Conservation (phyloP, 2,113 vertebrate species). For the Eretmochelys imbricata region DNA sequence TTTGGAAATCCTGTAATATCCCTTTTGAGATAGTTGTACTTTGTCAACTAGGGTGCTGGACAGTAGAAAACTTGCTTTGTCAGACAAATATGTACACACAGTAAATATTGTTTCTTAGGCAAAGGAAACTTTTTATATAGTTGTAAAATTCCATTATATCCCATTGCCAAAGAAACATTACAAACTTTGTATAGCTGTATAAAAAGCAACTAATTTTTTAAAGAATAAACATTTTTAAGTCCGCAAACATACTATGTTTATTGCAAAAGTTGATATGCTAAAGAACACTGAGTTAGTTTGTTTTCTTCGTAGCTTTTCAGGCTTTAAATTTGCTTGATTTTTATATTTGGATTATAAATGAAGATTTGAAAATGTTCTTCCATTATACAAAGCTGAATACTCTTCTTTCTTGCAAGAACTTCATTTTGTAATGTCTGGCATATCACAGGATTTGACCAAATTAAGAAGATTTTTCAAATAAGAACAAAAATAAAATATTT, state of each 20-base stretch:
- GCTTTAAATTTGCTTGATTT: slow-evolving; percentile 75
- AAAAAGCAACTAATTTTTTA: slow-evolving; percentile 89
- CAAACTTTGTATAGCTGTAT: slow-evolving; percentile 88
- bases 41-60: slow-evolving; percentile 82
- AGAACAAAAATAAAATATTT: slow-evolving; percentile 56
- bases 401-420: slow-evolving; percentile 61
- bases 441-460: slow-evolving; percentile 79
- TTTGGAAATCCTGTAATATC: slow-evolving; percentile 81
- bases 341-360: slow-evolving; percentile 75
- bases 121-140: slow-evolving; percentile 88
- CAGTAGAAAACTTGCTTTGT: slow-evolving; percentile 80
- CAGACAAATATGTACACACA: slow-evolving; percentile 82
- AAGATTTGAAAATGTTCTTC: slow-evolving; percentile 79
- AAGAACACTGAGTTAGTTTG: slow-evolving; percentile 67
- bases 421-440: slow-evolving; percentile 76
- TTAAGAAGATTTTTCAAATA: slow-evolving; percentile 76
- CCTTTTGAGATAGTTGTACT: slow-evolving; percentile 82
- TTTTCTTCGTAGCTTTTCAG: slow-evolving; percentile 76
- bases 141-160: slow-evolving; percentile 88
- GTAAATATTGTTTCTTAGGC: slow-evolving; percentile 87
- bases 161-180: slow-evolving; percentile 89
- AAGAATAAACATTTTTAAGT: slow-evolving; percentile 87
- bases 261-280: slow-evolving; percentile 78
- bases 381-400: slow-evolving; percentile 67
- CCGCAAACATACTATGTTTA: slow-evolving; percentile 80